A percentile compares a stretch with the other conserved stretches of the same genome.
Conservation (phyloP, 2,888 invertebrate genomes). For the Ophraella communa region DNA sequence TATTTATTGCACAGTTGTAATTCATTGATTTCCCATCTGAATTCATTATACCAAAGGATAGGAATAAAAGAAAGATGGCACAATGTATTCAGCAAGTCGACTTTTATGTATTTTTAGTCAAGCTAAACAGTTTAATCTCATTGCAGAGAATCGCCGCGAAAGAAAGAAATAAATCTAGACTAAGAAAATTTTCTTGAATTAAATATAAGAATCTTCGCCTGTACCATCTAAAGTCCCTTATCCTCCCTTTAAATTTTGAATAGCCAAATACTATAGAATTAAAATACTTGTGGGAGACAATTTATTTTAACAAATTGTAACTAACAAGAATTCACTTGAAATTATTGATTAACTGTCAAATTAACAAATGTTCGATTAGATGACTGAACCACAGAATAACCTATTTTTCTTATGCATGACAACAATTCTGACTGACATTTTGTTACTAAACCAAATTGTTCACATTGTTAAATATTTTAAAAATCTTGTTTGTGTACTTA, state of each 20-base stretch:
- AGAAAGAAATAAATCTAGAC: background rate
- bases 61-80: slow-evolving; percentile 1
- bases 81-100: background rate
- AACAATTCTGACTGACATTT: too few species aligned
- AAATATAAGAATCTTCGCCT: background rate
- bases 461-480: too few species aligned
- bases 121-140: slow-evolving; percentile 2
- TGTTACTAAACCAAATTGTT: too few species aligned
- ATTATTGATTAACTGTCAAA: too few species aligned
- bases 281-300: too few species aligned
- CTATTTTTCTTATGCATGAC: too few species aligned
- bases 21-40: slow-evolving; percentile 34
- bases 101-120: slow-evolving; percentile 10
- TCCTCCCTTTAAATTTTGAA: background rate
- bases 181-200: background rate
- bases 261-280: background rate
- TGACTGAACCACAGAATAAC: too few species aligned
- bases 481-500: too few species aligned
- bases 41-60: slow-evolving; percentile 15
- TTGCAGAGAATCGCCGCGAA: background rate
- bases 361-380: too few species aligned
- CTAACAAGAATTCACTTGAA: too few species aligned
- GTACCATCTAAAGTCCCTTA: background rate
- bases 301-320: too few species aligned
- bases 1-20: slow-evolving; percentile 36